Base-by-base conservation (phyloP, 2,888 invertebrate genomes). In the Epicampocera succincta region DNA sequence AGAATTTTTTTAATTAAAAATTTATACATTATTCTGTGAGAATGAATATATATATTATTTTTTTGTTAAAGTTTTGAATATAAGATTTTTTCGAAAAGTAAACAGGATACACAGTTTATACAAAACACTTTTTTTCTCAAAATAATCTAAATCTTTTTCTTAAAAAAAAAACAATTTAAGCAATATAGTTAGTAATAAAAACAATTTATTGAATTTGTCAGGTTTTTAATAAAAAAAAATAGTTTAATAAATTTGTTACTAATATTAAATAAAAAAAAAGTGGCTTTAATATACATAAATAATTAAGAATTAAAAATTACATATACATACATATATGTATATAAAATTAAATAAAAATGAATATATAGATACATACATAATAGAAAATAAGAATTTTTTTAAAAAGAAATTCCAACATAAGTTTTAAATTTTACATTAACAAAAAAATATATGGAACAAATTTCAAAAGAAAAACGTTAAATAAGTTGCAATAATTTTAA, bases 91-190 rank as follows among this genome's bases (percentile, higher is more conserved):
- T 72, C 60, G 12, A 42, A 58, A 40, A 65, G 19, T 13, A 17
- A 72, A 63, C 73, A 84, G 84, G 84, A 83, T 82, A 84, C 83
- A 71, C 56, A 83, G 83, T 81, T 63, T 84, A 84, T 84, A 83
- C 84, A 65, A 73, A 40, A 66, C 13, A 52, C 12, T 78, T 61
- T 33, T 52, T 71, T 82, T 75, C 38, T 56, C 54, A 46, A 73
- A 77, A 2, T 68, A 76, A 76, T 75, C 25, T 44, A 66, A 66
- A 33, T 44, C 61, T 61, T 21, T 48, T 52, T 29, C 40, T 56
- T 1, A 42, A 71, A 38, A 42, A 60, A 48, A 25, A 15, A 74
- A 54, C 25, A 69, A 71, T 58, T 78, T 78, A 82, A 82, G 82
- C 82, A 82, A 82, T 82, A 82, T 82, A 82, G 82, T 78, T 69